These are phyloP conservation scores for Dryoscopus gambensis DNA, from an alignment of 2,113 vertebrate genomes.

Conservation along the genomic window DNA sequence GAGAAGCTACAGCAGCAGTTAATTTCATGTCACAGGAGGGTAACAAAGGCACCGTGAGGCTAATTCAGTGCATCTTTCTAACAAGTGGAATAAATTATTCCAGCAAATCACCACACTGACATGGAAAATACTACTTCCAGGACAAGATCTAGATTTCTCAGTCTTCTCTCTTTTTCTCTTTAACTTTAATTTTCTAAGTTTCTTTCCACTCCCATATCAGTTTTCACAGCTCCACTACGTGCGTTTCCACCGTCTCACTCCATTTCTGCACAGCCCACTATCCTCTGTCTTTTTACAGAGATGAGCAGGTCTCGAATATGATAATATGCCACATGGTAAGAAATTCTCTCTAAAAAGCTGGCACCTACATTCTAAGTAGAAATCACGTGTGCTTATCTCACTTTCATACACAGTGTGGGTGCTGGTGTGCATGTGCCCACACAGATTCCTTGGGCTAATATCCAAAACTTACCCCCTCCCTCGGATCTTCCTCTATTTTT, in stretches of 20 bases:
- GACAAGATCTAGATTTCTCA: neutral
- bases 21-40: neutral
- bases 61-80: neutral
- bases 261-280: slow-evolving; percentile 60
- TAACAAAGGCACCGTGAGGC: neutral
- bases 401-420: slow-evolving; percentile 45
- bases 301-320: slow-evolving; percentile 52
- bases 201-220: neutral
- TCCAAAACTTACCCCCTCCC: slow-evolving; percentile 3
- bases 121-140: neutral
- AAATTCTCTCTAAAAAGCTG: slow-evolving; percentile 51
- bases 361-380: slow-evolving; percentile 45
- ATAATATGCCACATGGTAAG: slow-evolving; percentile 67
- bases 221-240: slow-evolving; percentile 52
- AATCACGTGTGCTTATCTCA: slow-evolving; percentile 51
- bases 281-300: slow-evolving; percentile 59
- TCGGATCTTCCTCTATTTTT: slow-evolving; percentile 27
- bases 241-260: slow-evolving; percentile 58
- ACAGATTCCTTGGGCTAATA: slow-evolving; percentile 38
- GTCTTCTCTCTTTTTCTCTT: neutral
- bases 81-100: neutral
- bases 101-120: neutral
- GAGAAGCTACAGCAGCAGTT: neutral
- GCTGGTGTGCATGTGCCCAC: slow-evolving; percentile 4
- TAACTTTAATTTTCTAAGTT: slow-evolving; percentile 17